Evolutionary conservation across 2,888 invertebrate genomes (phyloP).

Genomic region (Chloromyia formosa): DNA sequence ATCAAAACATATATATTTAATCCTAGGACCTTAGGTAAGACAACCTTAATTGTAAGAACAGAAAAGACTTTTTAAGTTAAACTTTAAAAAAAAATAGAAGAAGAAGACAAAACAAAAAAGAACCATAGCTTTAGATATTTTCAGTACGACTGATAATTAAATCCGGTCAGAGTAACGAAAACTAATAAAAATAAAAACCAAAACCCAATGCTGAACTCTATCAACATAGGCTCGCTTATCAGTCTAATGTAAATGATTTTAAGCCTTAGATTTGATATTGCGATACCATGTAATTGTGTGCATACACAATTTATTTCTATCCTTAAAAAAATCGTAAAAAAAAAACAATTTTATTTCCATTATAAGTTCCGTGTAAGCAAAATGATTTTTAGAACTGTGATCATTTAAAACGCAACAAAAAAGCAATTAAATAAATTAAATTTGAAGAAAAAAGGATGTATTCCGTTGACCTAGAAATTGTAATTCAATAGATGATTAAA

Average conservation of each 20-base stretch:
- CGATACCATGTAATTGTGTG: conserved; percentile 18
- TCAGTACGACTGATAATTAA: conserved; percentile 17
- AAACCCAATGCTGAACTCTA: conserved; percentile 10
- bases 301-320: conserved; percentile 17
- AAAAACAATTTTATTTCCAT: neutral
- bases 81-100: too few species aligned
- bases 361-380: conserved; percentile 23
- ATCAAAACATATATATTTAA: conserved; percentile 21
- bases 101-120: neutral
- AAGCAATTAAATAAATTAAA: conserved; percentile 50
- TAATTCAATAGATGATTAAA: conserved; percentile 2
- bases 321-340: neutral
- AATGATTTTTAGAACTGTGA: conserved; percentile 52
- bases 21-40: conserved; percentile 19
- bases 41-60: conserved; percentile 16
- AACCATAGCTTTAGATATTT: conserved; percentile 18
- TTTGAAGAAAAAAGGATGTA: conserved; percentile 14
- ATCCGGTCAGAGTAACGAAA: neutral
- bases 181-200: conserved; percentile 11
- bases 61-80: conserved; percentile 25
- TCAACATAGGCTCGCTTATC: conserved; percentile 32
- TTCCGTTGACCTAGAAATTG: conserved; percentile 18
- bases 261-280: conserved; percentile 44
- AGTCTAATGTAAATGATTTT: conserved; percentile 19
- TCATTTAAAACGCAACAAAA: conserved; percentile 53